A percentile compares a stretch with the other conserved stretches of the same genome.
phyloP scores from a whole-genome alignment of 2,113 vertebrate genomes.

The Talpa occidentalis region DNA sequence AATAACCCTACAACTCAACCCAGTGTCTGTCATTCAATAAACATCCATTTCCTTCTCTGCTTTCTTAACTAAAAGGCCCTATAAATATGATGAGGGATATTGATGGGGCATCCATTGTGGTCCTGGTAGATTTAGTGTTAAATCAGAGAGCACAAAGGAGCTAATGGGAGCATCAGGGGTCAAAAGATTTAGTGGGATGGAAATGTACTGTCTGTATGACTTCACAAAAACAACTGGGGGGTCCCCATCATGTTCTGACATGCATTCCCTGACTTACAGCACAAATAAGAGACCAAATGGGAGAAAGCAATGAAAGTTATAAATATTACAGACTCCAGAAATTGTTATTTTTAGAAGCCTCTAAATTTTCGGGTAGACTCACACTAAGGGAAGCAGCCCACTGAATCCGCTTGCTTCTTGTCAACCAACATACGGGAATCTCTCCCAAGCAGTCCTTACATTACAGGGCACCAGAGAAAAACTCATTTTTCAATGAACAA shows the following conservation, averaged over 20 bases:
- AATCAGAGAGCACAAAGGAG: background rate
- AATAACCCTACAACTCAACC: background rate
- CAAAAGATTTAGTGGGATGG: background rate
- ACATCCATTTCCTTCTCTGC: background rate
- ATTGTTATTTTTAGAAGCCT: background rate
- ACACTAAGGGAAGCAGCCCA: background rate
- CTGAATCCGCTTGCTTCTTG: background rate
- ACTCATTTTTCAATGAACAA: background rate
- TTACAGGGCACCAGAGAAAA: background rate
- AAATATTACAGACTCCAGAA: background rate
- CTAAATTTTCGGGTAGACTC: too few species aligned
- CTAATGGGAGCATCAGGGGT: background rate
- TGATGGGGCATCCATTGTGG: background rate
- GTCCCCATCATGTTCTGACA: background rate
- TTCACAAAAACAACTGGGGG: background rate
- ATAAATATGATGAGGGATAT: background rate
- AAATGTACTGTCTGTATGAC: background rate
- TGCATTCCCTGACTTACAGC: background rate
- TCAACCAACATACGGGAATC: background rate
- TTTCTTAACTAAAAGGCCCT: background rate
- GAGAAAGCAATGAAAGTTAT: background rate
- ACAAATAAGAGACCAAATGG: background rate
- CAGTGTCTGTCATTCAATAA: background rate
- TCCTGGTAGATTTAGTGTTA: background rate
- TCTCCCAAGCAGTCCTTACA: background rate